These are phyloP conservation scores for Hydropsyche betteni DNA, from an alignment of 2,888 invertebrate species.

Conservation along the genomic window DNA sequence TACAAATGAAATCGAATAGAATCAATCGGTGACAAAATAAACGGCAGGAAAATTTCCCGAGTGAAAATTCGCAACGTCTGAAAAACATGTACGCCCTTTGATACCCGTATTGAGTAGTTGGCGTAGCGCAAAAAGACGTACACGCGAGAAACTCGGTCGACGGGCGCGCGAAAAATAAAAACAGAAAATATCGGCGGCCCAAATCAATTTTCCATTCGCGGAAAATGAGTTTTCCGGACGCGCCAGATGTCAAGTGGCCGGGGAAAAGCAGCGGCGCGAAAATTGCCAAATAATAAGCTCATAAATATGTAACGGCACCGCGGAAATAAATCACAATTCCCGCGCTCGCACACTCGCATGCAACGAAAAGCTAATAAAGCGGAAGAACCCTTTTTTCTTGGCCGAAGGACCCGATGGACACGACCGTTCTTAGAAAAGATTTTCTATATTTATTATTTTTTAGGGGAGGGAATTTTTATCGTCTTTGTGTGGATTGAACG, in stretches of 20 bases:
- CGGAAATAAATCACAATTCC: slow-evolving; percentile 47
- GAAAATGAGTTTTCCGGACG: slow-evolving; percentile 32
- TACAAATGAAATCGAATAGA: no score
- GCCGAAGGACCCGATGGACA: slow-evolving; percentile 31
- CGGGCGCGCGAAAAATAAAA: neutral
- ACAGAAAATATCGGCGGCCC: no score
- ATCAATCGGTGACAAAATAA: no score
- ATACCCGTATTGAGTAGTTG: no score
- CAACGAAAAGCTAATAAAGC: slow-evolving; percentile 45
- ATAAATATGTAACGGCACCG: slow-evolving; percentile 50
- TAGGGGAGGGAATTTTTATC: no score
- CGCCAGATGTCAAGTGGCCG: slow-evolving; percentile 33
- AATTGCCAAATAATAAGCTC: slow-evolving; percentile 51
- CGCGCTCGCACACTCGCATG: neutral
- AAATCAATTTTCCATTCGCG: slow-evolving; percentile 33
- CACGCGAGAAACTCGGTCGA: neutral
- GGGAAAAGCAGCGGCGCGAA: slow-evolving; percentile 34
- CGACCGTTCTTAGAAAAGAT: neutral
- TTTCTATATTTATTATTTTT: no score
- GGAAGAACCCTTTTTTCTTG: slow-evolving; percentile 48
- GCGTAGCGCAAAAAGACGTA: no score
- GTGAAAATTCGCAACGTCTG: no score
- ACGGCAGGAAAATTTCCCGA: no score
- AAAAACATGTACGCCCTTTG: no score
- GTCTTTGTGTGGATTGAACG: no score